Evolutionary conservation across 2,888 invertebrate genomes (phyloP).

Genomic region (Mesochorus sp.): DNA sequence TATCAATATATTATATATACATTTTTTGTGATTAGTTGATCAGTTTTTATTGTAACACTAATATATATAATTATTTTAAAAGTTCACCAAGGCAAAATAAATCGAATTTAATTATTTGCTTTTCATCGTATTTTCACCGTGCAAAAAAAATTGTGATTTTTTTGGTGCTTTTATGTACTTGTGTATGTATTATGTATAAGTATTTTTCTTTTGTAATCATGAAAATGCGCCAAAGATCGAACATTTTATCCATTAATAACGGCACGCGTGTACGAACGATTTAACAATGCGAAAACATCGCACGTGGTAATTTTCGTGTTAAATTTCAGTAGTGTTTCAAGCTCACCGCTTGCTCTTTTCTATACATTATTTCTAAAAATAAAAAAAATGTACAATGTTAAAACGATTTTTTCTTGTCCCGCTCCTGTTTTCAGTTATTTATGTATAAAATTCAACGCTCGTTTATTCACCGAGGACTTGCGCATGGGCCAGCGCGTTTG

Average conservation of each 20-base stretch:
- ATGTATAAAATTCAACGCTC: not conserved
- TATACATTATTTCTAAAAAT: not conserved
- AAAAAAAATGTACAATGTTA: not conserved
- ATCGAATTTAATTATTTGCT: too few relatives aligned
- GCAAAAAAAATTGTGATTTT: too few relatives aligned
- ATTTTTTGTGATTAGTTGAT: too few relatives aligned
- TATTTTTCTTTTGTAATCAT: not conserved
- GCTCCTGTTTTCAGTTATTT: not conserved
- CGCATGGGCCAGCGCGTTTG: too few relatives aligned
- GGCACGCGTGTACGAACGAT: too few relatives aligned
- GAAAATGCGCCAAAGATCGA: too few relatives aligned
- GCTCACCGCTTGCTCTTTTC: not conserved
- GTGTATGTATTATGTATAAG: not conserved
- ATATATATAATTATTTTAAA: too few relatives aligned
- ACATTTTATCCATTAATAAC: too few relatives aligned
- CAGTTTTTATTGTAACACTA: too few relatives aligned
- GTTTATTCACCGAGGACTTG: constrained; percentile 1
- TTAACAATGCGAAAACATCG: too few relatives aligned
- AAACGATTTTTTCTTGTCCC: not conserved
- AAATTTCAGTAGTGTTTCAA: not conserved
- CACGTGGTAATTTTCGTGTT: not conserved
- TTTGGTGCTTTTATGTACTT: not conserved
- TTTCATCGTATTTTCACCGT: too few relatives aligned
- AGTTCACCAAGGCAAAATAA: too few relatives aligned
- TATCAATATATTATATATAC: not conserved